phyloP scores from a whole-genome alignment of 2,888 invertebrate species.

The Epistrophe grossulariae region DNA sequence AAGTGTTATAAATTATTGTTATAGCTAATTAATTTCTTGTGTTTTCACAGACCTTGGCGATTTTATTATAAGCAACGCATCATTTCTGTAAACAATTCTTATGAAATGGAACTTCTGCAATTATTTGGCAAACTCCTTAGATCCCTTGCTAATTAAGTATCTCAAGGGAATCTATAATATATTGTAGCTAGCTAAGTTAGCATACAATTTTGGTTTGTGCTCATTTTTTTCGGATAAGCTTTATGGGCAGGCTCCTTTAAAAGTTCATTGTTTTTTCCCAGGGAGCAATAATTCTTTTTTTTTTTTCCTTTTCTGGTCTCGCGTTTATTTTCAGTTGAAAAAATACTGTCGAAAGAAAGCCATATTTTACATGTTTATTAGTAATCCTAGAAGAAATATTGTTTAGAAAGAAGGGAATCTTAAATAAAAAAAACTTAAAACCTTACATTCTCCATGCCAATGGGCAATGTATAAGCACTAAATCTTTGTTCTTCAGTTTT shows the following conservation, averaged over 20 bases:
- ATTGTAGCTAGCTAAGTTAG: neutral
- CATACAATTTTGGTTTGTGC: neutral
- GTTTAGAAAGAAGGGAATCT: neutral
- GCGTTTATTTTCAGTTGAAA: constrained; percentile 33
- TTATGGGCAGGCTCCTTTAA: constrained; percentile 19
- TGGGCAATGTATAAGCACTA: constrained; percentile 7
- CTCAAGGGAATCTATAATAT: constrained; percentile 14
- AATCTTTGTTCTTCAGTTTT: constrained; percentile 22
- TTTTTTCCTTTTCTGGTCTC: constrained; percentile 4
- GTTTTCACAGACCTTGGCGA: neutral
- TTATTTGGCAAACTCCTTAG: constrained; percentile 25
- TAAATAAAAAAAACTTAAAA: constrained; percentile 9
- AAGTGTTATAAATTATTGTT: neutral
- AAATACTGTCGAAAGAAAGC: constrained; percentile 36
- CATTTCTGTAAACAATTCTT: neutral
- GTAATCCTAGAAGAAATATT: constrained; percentile 54
- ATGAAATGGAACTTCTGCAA: constrained; percentile 11
- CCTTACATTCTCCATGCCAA: constrained; percentile 21
- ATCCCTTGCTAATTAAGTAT: constrained; percentile 49
- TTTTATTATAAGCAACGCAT: neutral
- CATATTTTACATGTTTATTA: constrained; percentile 41
- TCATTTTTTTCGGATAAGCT: constrained; percentile 1
- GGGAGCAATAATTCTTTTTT: constrained; percentile 44
- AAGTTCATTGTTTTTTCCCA: constrained; percentile 24
- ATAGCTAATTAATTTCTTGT: neutral